Percentiles rank a stretch among this genome's conserved stretches.
phyloP scores from a whole-genome alignment of 2,797 vertebrate genomes.

The Chrysolophus pictus region DNA sequence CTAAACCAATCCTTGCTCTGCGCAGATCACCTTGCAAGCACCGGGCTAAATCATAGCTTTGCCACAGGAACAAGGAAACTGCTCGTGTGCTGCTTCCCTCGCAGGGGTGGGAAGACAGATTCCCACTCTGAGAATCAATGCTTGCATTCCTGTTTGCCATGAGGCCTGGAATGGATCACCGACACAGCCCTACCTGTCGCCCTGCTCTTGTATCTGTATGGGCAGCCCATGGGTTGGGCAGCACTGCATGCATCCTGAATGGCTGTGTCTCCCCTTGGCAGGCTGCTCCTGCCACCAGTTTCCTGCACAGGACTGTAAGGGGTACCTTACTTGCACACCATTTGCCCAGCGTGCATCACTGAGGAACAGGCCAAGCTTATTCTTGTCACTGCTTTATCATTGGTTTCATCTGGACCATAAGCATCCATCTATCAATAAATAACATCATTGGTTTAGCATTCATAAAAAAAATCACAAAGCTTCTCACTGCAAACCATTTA shows the following conservation, averaged over 20 bases:
- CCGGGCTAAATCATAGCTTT: neutral
- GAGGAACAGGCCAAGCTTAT: constrained; percentile 34
- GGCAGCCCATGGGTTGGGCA: neutral
- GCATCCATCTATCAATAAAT: constrained; percentile 73
- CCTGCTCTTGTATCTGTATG: neutral
- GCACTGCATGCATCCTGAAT: neutral
- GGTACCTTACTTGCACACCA: neutral
- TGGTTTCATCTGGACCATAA: constrained; percentile 70
- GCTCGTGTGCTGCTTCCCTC: neutral
- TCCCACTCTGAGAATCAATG: neutral
- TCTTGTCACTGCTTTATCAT: constrained; percentile 66
- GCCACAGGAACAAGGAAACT: neutral
- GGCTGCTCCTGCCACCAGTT: neutral
- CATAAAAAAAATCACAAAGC: constrained; percentile 1
- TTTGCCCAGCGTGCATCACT: neutral
- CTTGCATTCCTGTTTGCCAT: neutral
- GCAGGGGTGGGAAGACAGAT: neutral
- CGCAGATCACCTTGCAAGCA: neutral
- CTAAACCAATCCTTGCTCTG: neutral
- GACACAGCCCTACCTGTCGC: neutral
- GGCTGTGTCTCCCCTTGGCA: constrained; percentile 17
- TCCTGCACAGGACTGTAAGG: neutral
- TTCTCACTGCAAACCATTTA: constrained; percentile 13
- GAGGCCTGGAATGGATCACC: constrained; percentile 8
- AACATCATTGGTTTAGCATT: constrained; percentile 73